A percentile compares a stretch with the other conserved stretches of the same genome.
phyloP scores from a whole-genome alignment of 2,113 vertebrate species.

The Catharus bicknelli region DNA sequence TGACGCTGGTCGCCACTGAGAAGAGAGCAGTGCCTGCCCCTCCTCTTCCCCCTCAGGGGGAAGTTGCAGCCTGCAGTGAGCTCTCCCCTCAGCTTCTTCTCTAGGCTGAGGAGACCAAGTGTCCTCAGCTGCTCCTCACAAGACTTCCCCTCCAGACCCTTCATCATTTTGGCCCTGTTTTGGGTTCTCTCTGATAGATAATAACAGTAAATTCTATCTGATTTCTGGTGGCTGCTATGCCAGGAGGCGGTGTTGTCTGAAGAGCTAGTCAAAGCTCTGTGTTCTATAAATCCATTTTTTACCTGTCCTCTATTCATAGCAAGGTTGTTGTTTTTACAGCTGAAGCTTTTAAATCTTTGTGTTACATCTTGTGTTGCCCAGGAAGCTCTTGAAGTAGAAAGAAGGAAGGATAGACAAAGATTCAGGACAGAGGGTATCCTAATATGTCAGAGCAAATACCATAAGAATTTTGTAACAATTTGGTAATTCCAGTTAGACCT shows the following conservation, averaged over 20 bases:
- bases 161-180: not conserved
- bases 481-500: not conserved
- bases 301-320: accelerated
- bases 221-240: accelerated
- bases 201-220: accelerated
- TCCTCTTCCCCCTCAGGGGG: accelerated
- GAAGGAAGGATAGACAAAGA: not conserved
- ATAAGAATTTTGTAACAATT: not conserved
- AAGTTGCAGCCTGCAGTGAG: not conserved
- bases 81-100: not conserved
- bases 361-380: accelerated
- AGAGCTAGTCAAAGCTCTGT: not conserved
- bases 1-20: not conserved
- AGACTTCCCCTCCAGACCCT: not conserved
- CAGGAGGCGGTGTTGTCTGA: not conserved
- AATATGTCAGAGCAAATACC: accelerated
- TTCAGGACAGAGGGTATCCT: accelerated
- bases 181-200: not conserved
- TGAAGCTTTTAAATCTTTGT: accelerated
- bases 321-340: not conserved
- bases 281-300: accelerated
- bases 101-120: not conserved
- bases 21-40: not conserved
- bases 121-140: not conserved
- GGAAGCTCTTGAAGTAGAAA: not conserved